Evolutionary conservation across 2,888 invertebrate species (phyloP).

Genomic region (Sepiola atlantica): DNA sequence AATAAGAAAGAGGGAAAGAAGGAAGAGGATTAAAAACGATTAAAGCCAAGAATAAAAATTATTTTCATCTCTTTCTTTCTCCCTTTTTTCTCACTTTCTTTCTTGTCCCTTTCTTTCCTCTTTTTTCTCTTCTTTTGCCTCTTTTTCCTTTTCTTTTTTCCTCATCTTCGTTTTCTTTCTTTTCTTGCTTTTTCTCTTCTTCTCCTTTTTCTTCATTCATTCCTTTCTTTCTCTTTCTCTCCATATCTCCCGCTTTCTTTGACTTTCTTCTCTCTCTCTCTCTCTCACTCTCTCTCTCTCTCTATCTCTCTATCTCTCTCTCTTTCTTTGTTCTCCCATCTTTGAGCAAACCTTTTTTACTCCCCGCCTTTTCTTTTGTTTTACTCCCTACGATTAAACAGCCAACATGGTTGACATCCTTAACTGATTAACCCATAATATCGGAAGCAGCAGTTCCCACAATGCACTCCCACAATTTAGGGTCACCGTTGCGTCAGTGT

Average conservation of each 20-base stretch:
- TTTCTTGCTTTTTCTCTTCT: background rate
- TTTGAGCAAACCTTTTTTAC: background rate
- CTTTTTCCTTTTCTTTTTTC: background rate
- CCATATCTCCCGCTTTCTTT: too few relatives aligned
- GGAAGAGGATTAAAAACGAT: too few relatives aligned
- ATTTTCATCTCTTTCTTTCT: background rate
- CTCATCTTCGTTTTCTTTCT: background rate
- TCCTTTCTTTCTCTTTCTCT: background rate
- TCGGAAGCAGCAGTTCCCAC: background rate
- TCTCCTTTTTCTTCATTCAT: too few relatives aligned
- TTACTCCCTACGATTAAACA: too few relatives aligned
- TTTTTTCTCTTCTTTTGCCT: background rate
- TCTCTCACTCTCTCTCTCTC: background rate
- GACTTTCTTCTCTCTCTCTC: background rate
- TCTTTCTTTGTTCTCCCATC: background rate
- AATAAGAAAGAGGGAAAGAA: too few relatives aligned
- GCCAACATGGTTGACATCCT: background rate
- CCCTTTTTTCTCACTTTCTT: background rate
- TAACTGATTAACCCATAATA: background rate
- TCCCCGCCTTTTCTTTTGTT: background rate
- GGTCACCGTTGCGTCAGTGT: background rate
- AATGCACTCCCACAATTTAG: background rate
- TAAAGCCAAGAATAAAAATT: too few relatives aligned
- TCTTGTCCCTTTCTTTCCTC: background rate
- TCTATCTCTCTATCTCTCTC: background rate